Base-by-base conservation (phyloP, 2,113 vertebrate species). In the Mirza zaza region DNA sequence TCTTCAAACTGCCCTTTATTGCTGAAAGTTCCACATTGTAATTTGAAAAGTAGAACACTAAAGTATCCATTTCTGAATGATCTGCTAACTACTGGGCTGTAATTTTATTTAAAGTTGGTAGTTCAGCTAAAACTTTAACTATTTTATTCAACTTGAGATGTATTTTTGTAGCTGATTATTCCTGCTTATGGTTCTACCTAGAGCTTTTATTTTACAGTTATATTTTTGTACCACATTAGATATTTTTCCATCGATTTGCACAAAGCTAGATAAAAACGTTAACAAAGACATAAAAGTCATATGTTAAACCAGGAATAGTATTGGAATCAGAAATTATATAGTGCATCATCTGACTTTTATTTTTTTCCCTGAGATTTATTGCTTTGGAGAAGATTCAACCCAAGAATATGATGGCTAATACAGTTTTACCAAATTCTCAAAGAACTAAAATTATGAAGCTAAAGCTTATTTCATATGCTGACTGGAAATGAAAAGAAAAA, bases 11-110 rank as follows among this genome's bases (percentile, higher is more conserved):
- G 70, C 84, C 86, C 97, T 97, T 97, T 96, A 97, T 85, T 79
- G 81, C 92, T 21, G 5, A 45, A 71, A 97, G 90, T 97, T 95
- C 90, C 79, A 89, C 82, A 61, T 65, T 86, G 50, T 94, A 91
- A 96, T 98, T 95, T 96, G 96, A 96, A 96, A 93, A 96, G 95
- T 20, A 91, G 92, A 73, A 70, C 73, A 94, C 75, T 95, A 96
- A 97, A 97, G 87, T 93, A 89, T 48, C 87, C 71, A 82, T 94
- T 96, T 94, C 75, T 96, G 96, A 97, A 52, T 29, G 70, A 94
- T 77, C 27, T 81, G 57, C 73, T 96, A 97, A 97, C 96, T 94
- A 87, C 42, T 25, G 36, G 77, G 95, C 83, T 94, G 52, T 93
- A 90, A 95, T 97, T 97, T 79, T 97, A 75, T 93, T 94, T 85